Base-by-base conservation (phyloP, 2,888 invertebrate genomes). In the Biston stratarius region DNA sequence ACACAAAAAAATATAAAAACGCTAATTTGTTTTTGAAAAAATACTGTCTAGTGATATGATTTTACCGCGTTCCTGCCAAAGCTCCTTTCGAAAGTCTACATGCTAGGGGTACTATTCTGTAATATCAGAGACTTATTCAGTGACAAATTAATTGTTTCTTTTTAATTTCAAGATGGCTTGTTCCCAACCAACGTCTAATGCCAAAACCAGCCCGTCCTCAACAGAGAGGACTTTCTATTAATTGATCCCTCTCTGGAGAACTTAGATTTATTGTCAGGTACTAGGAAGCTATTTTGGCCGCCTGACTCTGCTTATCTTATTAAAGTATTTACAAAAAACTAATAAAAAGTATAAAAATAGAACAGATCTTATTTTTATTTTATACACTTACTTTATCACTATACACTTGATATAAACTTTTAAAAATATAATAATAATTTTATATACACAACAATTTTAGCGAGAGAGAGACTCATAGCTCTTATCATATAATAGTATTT, bases 241-340 rank as follows among this genome's bases (percentile, higher is more conserved):
- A 62, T 38, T 61, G 67, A 53, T 56, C 77, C 87, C 91, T 84
- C 85, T 84, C 89, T 77, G 91, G 92, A 94, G 94, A 91, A 91
- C 77, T 68, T 72, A 74, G 72, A 64, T 74, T 75, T 67, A 71
- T 77, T 86, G 90, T 91, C 94, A 94, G 94, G 94, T 94, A 94
- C 94, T 90, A 89, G 93, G 94, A 93, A 94, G 94, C 94, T 83
- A 74, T 67, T 73, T 77, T 80, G 84, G 92, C 93, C 81, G 90
- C 93, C 93, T 84, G 93, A 93, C 92, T 93, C 92, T 81, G 76
- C 67, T 67, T 75, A 51, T 64, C 62, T 58, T 57, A 52, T 72
- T 63, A 72, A 75, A 15, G 76, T 82, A 75, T 75, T 67, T 70
- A 69, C 36, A 74, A 55, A 71, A 63, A 57, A 58, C 64, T 53